Percentiles rank a stretch among this genome's conserved stretches.
Conservation (phyloP, 2,888 invertebrate genomes). For the Melitaea athalia region DNA sequence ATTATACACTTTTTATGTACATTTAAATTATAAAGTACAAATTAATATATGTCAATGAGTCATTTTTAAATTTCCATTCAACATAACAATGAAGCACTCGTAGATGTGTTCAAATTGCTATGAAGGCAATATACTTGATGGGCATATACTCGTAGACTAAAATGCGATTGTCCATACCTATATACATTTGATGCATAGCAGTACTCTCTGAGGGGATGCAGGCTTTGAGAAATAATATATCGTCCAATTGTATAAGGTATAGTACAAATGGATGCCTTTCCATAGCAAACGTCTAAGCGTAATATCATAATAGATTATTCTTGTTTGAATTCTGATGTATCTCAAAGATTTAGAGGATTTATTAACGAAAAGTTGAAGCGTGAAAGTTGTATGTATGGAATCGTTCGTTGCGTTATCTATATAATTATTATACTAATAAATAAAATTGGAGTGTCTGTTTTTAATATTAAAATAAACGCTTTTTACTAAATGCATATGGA, state of each 20-base stretch:
- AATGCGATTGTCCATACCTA: slow-evolving; percentile 5
- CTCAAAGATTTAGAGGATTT: neutral
- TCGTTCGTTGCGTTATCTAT: neutral
- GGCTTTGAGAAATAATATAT: slow-evolving; percentile 25
- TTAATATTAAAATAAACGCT: no score
- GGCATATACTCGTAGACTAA: slow-evolving; percentile 6
- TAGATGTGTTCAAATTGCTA: neutral
- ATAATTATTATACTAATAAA: no score
- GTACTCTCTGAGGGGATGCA: neutral
- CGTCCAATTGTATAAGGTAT: slow-evolving; percentile 21
- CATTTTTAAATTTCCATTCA: neutral
- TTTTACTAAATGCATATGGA: no score
- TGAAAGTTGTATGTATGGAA: neutral
- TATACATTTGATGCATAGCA: slow-evolving; percentile 5
- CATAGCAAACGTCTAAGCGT: slow-evolving; percentile 9
- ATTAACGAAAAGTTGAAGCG: neutral
- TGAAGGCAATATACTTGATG: neutral
- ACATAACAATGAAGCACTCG: neutral
- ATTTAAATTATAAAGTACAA: no score
- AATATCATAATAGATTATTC: slow-evolving; percentile 14
- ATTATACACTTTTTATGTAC: no score
- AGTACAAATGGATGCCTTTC: slow-evolving; percentile 28
- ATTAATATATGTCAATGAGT: no score
- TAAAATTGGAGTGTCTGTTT: no score
- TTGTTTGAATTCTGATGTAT: slow-evolving; percentile 5